A percentile compares a stretch with the other conserved stretches of the same genome.
These are phyloP conservation scores for Pseudachorutes palmiensis DNA, from an alignment of 1,140 invertebrate species.

Conservation along the genomic window DNA sequence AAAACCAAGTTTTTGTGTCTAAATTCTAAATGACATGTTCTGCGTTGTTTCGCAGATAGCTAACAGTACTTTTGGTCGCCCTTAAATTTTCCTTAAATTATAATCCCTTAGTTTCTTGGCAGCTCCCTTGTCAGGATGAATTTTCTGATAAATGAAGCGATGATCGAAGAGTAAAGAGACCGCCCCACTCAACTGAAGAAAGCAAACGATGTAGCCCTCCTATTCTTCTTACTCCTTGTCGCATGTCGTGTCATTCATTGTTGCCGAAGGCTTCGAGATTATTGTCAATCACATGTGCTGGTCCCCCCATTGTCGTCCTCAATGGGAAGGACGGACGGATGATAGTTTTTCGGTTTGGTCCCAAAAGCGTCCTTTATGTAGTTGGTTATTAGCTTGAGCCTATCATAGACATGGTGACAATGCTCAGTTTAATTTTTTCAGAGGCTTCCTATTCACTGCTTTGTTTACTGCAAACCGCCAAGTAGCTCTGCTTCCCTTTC, in stretches of 20 bases:
- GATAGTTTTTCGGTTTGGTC: background rate
- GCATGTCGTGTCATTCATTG: background rate
- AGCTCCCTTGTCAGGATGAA: background rate
- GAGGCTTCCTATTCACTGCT: background rate
- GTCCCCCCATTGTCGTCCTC: background rate
- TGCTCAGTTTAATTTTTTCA: background rate
- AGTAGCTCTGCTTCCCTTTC: background rate
- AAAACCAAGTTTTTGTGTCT: no score
- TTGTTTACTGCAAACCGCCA: slow-evolving; percentile 4
- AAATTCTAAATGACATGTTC: no score
- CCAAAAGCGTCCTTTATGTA: background rate
- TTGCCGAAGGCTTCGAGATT: background rate
- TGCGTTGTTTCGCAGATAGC: no score
- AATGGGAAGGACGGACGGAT: background rate
- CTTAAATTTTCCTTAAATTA: background rate
- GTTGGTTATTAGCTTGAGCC: background rate
- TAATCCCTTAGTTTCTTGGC: background rate
- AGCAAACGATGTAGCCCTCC: slow-evolving; percentile 1
- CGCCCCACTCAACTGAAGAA: slow-evolving; percentile 24
- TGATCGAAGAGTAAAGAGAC: background rate
- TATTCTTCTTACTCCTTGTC: background rate
- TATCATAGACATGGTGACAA: slow-evolving; percentile 7
- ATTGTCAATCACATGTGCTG: background rate
- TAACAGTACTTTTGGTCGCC: no score
- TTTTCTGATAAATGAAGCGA: slow-evolving; percentile 1